Evolutionary conservation across 2,113 vertebrate genomes (phyloP).

Genomic region (Xyrauchen texanus): DNA sequence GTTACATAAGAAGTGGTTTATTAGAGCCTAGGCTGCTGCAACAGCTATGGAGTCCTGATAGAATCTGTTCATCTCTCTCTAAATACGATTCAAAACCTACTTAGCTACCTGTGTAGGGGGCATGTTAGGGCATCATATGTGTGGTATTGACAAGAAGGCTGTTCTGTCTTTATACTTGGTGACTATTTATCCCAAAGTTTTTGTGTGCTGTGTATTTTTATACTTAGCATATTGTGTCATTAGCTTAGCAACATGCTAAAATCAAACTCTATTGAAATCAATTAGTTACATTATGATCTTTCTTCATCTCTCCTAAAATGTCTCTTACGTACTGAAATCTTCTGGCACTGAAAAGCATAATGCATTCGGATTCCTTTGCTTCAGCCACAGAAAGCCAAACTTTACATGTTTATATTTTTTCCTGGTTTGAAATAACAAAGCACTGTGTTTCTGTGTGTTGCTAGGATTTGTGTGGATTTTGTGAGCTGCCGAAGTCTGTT

Average conservation of each 20-base stretch:
- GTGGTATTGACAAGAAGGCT: background rate
- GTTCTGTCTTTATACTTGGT: too few relatives aligned
- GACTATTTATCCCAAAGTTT: too few relatives aligned
- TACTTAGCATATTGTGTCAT: too few relatives aligned
- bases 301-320: too few relatives aligned
- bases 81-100: background rate
- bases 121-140: background rate
- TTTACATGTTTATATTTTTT: slow-evolving; percentile 60
- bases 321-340: background rate
- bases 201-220: too few relatives aligned
- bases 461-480: slow-evolving; percentile 45
- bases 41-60: background rate
- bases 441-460: slow-evolving; percentile 37
- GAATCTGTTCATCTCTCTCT: slow-evolving; percentile 17
- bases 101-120: background rate
- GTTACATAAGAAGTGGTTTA: slow-evolving; percentile 47
- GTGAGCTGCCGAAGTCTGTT: slow-evolving; percentile 35
- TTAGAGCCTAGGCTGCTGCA: slow-evolving; percentile 2
- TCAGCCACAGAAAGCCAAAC: slow-evolving; percentile 14
- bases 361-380: background rate
- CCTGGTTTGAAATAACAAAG: slow-evolving; percentile 59
- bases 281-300: too few relatives aligned
- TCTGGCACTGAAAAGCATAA: background rate
- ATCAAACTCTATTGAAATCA: too few relatives aligned
- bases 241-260: too few relatives aligned